Conservation (phyloP, 2,113 vertebrate genomes). For the Oenanthe oenanthe region DNA sequence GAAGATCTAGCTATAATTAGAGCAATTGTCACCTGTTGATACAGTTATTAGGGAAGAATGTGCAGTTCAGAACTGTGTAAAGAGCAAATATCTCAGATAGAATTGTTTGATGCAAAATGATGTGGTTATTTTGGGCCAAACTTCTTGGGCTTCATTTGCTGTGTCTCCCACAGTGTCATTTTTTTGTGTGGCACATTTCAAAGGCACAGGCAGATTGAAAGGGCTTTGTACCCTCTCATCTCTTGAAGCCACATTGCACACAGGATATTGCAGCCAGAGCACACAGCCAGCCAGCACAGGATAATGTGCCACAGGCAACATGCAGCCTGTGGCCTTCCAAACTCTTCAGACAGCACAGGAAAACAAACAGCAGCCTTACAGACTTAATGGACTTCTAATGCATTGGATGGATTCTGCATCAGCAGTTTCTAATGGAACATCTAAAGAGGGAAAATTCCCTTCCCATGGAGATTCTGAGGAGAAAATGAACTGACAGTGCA, state of each 20-base stretch:
- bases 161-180: background rate
- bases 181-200: background rate
- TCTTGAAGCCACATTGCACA: background rate
- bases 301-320: constrained; percentile 1
- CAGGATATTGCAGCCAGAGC: constrained; percentile 8
- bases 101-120: background rate
- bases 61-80: background rate
- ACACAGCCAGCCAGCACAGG: background rate
- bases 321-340: background rate
- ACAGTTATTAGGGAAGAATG: background rate
- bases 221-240: background rate
- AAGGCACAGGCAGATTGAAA: background rate
- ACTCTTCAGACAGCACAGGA: background rate
- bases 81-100: background rate
- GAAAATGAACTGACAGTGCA: background rate
- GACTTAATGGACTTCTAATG: constrained; percentile 48
- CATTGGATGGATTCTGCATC: constrained; percentile 50
- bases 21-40: background rate
- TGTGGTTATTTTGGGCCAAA: background rate
- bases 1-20: background rate
- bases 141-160: background rate
- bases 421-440: constrained; percentile 33
- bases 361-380: background rate
- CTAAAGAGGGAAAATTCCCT: background rate
- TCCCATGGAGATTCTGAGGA: background rate